Percentiles rank a stretch among this genome's conserved stretches.
Conservation (phyloP, 1,140 invertebrate species). For the Ooceraea biroi region DNA sequence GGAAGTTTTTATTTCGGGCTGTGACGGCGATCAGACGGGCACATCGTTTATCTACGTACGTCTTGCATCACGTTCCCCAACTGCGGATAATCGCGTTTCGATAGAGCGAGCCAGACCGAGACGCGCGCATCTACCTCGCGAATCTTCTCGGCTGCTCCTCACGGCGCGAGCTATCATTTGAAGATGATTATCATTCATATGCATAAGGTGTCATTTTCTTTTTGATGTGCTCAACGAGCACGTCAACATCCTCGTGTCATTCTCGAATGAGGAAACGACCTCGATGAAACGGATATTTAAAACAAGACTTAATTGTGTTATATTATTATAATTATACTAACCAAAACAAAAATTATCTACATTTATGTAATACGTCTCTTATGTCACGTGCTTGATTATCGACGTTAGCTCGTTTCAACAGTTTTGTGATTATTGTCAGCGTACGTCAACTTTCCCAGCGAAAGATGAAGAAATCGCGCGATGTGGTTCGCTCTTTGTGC, state of each 20-base stretch:
- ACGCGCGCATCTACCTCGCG: too few species aligned
- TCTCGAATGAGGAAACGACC: too few species aligned
- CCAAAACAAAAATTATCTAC: too few species aligned
- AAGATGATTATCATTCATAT: background rate
- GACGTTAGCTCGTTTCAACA: too few species aligned
- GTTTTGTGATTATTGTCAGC: background rate
- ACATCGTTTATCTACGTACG: slow-evolving; percentile 13
- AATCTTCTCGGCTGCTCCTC: too few species aligned
- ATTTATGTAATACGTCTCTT: too few species aligned
- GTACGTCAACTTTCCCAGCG: background rate
- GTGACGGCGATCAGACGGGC: slow-evolving; percentile 53
- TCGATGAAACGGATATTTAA: too few species aligned
- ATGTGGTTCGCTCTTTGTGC: slow-evolving; percentile 15
- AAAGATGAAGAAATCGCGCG: background rate
- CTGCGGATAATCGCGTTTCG: slow-evolving; percentile 8
- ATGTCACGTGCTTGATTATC: too few species aligned
- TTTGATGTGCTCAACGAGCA: too few species aligned
- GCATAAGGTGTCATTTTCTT: background rate
- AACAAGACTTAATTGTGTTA: too few species aligned
- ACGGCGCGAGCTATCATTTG: background rate
- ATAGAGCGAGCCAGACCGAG: background rate
- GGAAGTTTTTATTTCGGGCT: slow-evolving; percentile 58
- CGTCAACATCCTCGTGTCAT: too few species aligned
- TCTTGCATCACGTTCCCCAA: slow-evolving; percentile 20
- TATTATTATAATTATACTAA: too few species aligned